phyloP scores from a whole-genome alignment of 2,113 vertebrate genomes.

The Bujurquina vittata region DNA sequence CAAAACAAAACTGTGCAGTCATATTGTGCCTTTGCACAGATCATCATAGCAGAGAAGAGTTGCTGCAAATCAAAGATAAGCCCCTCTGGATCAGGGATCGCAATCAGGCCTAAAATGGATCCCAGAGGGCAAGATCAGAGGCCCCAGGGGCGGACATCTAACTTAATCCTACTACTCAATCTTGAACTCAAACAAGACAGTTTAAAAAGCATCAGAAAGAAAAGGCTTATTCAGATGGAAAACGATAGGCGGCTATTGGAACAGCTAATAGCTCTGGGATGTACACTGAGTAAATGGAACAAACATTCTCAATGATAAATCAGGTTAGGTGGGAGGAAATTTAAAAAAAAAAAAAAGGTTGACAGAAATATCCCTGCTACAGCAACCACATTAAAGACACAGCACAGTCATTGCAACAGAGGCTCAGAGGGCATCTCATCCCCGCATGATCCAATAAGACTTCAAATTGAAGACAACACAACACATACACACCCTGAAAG shows the following conservation, averaged over 20 bases:
- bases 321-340: constrained; percentile 35
- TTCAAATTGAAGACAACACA: constrained; percentile 21
- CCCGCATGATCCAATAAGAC: constrained; percentile 30
- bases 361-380: constrained; percentile 56
- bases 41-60: constrained; percentile 22
- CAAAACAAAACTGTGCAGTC: neutral
- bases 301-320: constrained; percentile 58
- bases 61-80: constrained; percentile 50
- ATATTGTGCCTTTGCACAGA: neutral
- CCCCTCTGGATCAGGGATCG: constrained; percentile 30
- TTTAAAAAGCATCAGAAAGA: constrained; percentile 44
- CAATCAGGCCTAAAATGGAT: constrained; percentile 47
- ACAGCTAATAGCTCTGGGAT: constrained; percentile 39
- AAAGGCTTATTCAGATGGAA: constrained; percentile 38
- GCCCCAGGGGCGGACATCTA: constrained; percentile 40
- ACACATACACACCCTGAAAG: neutral
- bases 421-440: constrained; percentile 4
- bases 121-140: constrained; percentile 36
- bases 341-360: constrained; percentile 15
- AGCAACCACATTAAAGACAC: constrained; percentile 29
- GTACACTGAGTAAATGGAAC: constrained; percentile 56
- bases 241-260: constrained; percentile 47
- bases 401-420: constrained; percentile 26
- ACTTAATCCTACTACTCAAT: constrained; percentile 61
- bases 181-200: constrained; percentile 55